Percentiles rank a stretch among this genome's conserved stretches.
phyloP scores from a whole-genome alignment of 2,797 vertebrate species.

The Antennarius maculatus region DNA sequence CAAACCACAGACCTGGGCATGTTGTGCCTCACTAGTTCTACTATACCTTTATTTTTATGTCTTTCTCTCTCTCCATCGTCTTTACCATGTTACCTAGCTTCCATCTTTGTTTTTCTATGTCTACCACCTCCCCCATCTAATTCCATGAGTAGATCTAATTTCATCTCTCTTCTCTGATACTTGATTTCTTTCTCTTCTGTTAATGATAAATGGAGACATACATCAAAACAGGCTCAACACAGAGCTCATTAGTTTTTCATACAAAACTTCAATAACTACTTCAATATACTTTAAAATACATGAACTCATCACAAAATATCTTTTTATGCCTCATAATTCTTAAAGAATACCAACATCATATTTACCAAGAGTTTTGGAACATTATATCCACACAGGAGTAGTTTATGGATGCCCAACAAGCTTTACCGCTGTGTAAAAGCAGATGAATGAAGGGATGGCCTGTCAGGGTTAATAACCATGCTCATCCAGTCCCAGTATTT shows the following conservation, averaged over 20 bases:
- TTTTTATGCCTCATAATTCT: no score
- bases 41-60: conserved; percentile 51
- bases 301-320: no score
- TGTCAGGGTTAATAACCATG: background rate
- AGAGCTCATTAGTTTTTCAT: background rate
- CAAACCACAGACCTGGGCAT: conserved; percentile 69
- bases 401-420: background rate
- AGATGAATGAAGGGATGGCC: background rate
- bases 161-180: background rate
- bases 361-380: no score
- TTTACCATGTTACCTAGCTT: background rate
- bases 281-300: no score
- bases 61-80: conserved; percentile 16
- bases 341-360: no score
- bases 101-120: conserved; percentile 1
- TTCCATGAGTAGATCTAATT: background rate
- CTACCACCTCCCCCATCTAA: background rate
- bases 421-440: background rate
- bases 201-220: no score
- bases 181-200: background rate
- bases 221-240: conserved; percentile 3
- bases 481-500: background rate
- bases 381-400: background rate
- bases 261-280: background rate
- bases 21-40: conserved; percentile 58